Evolutionary conservation across 2,113 vertebrate genomes (phyloP), one percentile per base, ranked within the genome.

Genomic region (Ceratotherium simum): DNA sequence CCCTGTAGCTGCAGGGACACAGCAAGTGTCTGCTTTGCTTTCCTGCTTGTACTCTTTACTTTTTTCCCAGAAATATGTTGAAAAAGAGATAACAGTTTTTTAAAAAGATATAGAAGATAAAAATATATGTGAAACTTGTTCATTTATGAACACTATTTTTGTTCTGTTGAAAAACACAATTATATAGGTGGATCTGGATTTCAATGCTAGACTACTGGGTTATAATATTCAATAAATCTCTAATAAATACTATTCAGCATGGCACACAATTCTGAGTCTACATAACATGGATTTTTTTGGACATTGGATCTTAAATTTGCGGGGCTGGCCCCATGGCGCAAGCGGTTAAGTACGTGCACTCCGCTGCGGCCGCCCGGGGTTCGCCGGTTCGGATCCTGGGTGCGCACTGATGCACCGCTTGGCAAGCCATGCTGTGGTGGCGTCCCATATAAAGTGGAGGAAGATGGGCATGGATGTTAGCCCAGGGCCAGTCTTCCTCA

Each of bases 81-180:
- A 73, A 58, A 80, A 78, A 91, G 6, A 11, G 2, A 62, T 21
- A 79, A 80, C 70, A 62, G 20, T 8, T 17, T 60, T 29, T 90
- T 18, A 17, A 80, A 80, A 70, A 39, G 3, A 87, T 18, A 86
- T 20, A 64, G 62, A 90, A 78, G 81, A 75, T 62, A 93, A 96
- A 97, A 93, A 91, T 83, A 73, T 72, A 82, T n/a, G 54, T 42
- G 85, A 72, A 81, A 20, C 21, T 65, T 73, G 8, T 86, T 90
- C 46, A 84, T 69, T 78, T 79, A 48, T 33, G 11, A 90, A 81
- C 5, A 67, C 33, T 27, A 13, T 60, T 48, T 95, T 86, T 96
- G 33, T 75, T 46, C 36, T 82, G 39, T 69, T 95, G 46, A 79
- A 64, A 58, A 84, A 89, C 25, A 75, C 31, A 70, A 67, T 46